Base-by-base conservation (phyloP, 2,113 vertebrate genomes). In the Mobula hypostoma region DNA sequence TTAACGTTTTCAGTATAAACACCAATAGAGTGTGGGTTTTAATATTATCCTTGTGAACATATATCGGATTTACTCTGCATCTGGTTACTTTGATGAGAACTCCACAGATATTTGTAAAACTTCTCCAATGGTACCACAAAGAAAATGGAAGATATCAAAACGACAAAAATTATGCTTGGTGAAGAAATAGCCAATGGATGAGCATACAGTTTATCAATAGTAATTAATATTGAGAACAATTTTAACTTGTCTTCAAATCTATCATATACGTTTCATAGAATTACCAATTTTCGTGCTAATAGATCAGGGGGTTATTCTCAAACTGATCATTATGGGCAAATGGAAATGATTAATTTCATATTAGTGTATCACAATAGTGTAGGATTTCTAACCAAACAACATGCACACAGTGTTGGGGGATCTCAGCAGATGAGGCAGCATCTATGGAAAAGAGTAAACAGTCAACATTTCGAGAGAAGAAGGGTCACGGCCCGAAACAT, bases 121-220 rank as follows among this genome's bases (percentile, higher is more conserved):
- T 14, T 61, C 56, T 29, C 58, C 61, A 19, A 5, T 88, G 63
- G 56, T 6, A 88, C 61, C 58, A 88, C n/a, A 63, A 88, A 63
- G 24, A 7, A 48, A 85, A 87, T 48, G 58, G 29, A 90, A 32
- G 61, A 32, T 61, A 66, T 32, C n/a, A 88, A 61, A 87, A 61
- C 0, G 2, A 48, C 7, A 87, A 48, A 56, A 56, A 82, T 48
- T 48, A 82, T 56, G 56, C 21, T 66, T 88, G 56, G 56, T 63
- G 58, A 63, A 58, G 27, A 63, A 88, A 88, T 58, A 63, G 58
- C 14, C 14, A 3, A 63, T n/a, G 58, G 58, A 29, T 29, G n/a
- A 88, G n/a, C 61, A 90, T 90, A n/a, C 61, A n/a, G 56, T 61
- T 87, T 87, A 87, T 87, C 9, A 61, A 24, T 87, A n/a, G 58